These are phyloP conservation scores for Calcarius lapponicus DNA, from an alignment of 2,797 vertebrate genomes.

Conservation along the genomic window DNA sequence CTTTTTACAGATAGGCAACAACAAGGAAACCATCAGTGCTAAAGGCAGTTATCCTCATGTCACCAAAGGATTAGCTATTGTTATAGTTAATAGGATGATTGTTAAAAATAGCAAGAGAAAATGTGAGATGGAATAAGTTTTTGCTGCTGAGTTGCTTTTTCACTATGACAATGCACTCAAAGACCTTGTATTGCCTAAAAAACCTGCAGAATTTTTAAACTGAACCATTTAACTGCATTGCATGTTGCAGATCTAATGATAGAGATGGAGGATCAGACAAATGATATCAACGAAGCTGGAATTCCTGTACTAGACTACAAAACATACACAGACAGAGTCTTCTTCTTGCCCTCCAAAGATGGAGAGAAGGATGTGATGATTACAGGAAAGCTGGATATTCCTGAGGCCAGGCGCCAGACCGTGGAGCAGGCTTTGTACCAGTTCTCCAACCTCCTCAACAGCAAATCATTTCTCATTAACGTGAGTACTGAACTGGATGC, in stretches of 20 bases:
- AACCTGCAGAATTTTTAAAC: background rate
- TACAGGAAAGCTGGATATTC: slow-evolving; percentile 93
- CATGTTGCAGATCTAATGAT: slow-evolving; percentile 92
- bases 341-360: slow-evolving; percentile 96
- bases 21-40: background rate
- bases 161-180: background rate
- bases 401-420: slow-evolving; percentile 81
- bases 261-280: slow-evolving; percentile 98
- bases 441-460: slow-evolving; percentile 98
- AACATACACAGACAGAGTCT: slow-evolving; percentile 95
- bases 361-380: slow-evolving; percentile 98
- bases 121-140: background rate
- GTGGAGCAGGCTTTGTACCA: slow-evolving; percentile 93
- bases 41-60: background rate
- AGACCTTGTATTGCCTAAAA: background rate
- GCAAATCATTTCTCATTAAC: slow-evolving; percentile 98
- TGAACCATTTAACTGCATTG: background rate
- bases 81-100: background rate
- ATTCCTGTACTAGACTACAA: slow-evolving; percentile 97
- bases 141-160: background rate
- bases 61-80: background rate
- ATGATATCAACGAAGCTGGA: slow-evolving; percentile 90
- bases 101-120: slow-evolving; percentile 11
- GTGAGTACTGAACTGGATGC: slow-evolving; percentile 75
- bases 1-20: background rate